Base-by-base conservation (phyloP, 1,140 invertebrate genomes). In the Bombyx mori region DNA sequence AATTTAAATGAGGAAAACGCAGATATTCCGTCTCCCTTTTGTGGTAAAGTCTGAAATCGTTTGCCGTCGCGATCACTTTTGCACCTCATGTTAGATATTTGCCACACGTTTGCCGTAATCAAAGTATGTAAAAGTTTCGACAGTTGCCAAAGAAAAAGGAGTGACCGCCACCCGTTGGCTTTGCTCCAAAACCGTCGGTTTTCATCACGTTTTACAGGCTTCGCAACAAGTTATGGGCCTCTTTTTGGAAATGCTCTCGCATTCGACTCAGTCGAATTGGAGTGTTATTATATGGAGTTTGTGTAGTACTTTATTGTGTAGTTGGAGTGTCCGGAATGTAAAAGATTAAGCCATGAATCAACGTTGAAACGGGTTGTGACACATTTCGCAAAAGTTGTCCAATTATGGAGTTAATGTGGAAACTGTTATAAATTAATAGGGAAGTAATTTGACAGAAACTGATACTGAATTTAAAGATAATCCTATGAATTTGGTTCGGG, bases 211-310 rank as follows among this genome's bases (percentile, higher is more conserved):
- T 67, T 61, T 62, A 64, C 63, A 66, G 61, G 52, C 62, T 53
- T 65, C 64, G 66, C 71, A 73, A 73, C 71, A 73, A 73, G 71
- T 73, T 70, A 70, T 66, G 58, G 63, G 53, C 61, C 59, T 61
- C 56, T 62, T 60, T 61, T 64, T 59, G 51, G 55, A 62, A 57
- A 57, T 35, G 35, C 60, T 57, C 55, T 49, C 53, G 43, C 45
- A 54, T 54, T 54, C 53, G 44, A 44, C 43, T 44, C 53, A 54
- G 53, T 22, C 53, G 53, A 54, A 54, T 54, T 54, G 53, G 44
- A 54, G 53, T 54, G 53, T 54, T 54, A 54, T 54, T 54, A 54
- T 54, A 44, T 54, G n/a, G 22, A 54, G 53, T 54, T 54, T 22
- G 53, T 54, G 53, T 45, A 54, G 53, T 54, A 54, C 43, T 54